phyloP scores from a whole-genome alignment of 2,797 vertebrate genomes.

The Mormyrops attenuatus region DNA sequence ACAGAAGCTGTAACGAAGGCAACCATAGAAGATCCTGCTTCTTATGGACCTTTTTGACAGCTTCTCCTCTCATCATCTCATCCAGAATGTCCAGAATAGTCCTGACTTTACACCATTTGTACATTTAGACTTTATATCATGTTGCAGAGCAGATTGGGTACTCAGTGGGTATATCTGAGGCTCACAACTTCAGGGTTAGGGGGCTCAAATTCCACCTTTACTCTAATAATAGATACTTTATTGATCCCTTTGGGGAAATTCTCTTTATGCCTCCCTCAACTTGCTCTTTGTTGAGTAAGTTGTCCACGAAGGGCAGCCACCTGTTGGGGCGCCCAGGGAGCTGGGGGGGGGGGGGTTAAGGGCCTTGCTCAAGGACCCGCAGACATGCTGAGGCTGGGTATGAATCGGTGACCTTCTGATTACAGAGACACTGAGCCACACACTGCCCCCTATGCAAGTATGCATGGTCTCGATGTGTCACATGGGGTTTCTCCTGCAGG shows the following conservation, averaged over 20 bases:
- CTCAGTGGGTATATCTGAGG: not conserved
- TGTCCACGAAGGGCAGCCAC: not conserved
- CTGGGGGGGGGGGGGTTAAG: not conserved
- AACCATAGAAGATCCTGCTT: not conserved
- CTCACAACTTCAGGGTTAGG: not conserved
- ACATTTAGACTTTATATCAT: not conserved
- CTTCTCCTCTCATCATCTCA: not conserved
- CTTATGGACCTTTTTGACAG: not conserved
- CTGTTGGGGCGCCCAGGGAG: not conserved
- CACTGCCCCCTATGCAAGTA: not conserved
- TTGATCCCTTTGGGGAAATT: not conserved
- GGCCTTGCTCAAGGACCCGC: not conserved
- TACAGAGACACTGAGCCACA: not conserved
- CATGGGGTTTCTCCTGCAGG: not conserved
- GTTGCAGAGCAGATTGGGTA: not conserved
- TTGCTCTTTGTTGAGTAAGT: not conserved
- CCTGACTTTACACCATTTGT: not conserved
- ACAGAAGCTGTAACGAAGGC: not conserved
- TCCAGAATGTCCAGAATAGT: not conserved
- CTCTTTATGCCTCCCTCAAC: not conserved
- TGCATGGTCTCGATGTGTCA: not conserved
- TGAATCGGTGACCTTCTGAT: not conserved
- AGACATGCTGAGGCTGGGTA: not conserved
- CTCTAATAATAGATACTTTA: not conserved
- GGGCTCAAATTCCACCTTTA: not conserved